Percentiles rank a stretch among this genome's conserved stretches.
Evolutionary conservation across 2,888 invertebrate genomes (phyloP).

Genomic region (Cheilosia vernalis): DNA sequence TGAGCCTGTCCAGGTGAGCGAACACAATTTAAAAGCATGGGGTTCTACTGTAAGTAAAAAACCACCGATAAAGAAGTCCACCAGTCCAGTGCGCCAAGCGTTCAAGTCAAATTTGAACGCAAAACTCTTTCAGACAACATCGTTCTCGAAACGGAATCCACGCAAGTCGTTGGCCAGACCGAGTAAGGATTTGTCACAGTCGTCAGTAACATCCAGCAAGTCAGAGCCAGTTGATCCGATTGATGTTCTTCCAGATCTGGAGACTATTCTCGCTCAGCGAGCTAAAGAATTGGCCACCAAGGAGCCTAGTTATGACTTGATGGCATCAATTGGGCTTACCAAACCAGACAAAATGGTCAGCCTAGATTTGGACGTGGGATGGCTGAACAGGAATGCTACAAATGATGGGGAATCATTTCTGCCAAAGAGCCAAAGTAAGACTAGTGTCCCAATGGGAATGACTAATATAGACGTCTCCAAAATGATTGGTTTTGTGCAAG

Average conservation of each 20-base stretch:
- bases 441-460: constrained; percentile 45
- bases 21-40: constrained; percentile 84
- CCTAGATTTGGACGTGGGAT: constrained; percentile 84
- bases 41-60: constrained; percentile 81
- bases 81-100: constrained; percentile 33
- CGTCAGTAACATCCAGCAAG: constrained; percentile 38
- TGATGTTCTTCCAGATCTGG: constrained; percentile 81
- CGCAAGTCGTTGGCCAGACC: constrained; percentile 86
- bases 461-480: constrained; percentile 81
- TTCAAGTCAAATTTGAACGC: constrained; percentile 83
- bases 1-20: constrained; percentile 78
- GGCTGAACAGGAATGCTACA: constrained; percentile 84
- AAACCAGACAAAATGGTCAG: constrained; percentile 72
- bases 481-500: constrained; percentile 52
- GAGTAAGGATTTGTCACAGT: constrained; percentile 62
- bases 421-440: not conserved
- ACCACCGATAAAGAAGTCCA: constrained; percentile 76
- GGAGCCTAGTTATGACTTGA: constrained; percentile 61
- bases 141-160: constrained; percentile 90
- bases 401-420: constrained; percentile 47
- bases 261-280: constrained; percentile 82
- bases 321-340: constrained; percentile 20
- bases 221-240: constrained; percentile 39
- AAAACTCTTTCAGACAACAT: constrained; percentile 88
- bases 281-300: constrained; percentile 77